Conservation (phyloP, 2,888 invertebrate species). For the Platycheirus albimanus region DNA sequence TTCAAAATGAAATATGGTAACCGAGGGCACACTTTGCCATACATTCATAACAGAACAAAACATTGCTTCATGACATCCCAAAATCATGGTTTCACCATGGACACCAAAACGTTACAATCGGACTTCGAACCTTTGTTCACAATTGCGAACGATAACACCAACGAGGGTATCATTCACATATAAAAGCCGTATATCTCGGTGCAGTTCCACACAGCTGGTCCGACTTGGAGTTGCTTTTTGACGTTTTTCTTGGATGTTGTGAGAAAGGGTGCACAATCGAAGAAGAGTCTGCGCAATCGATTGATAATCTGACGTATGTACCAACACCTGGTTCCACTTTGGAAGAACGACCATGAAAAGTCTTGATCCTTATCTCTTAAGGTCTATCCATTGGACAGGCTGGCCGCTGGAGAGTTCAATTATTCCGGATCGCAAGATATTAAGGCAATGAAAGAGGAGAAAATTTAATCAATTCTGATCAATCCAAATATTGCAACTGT, state of each 20-base stretch:
- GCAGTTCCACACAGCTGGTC: conserved; percentile 98
- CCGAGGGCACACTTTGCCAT: conserved; percentile 99
- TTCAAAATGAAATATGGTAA: conserved; percentile 99
- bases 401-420: conserved; percentile 99
- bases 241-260: conserved; percentile 93
- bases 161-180: conserved; percentile 97
- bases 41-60: conserved; percentile 91
- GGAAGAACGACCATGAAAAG: conserved; percentile 86
- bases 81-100: conserved; percentile 98
- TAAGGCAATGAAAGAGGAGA: conserved; percentile 97
- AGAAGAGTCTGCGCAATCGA: conserved; percentile 82
- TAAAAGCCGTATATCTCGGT: conserved; percentile 96
- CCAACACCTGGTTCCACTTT: conserved; percentile 79
- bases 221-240: conserved; percentile 98
- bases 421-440: conserved; percentile 99
- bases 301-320: conserved; percentile 83
- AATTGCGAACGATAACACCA: conserved; percentile 97
- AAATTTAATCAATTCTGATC: conserved; percentile 96
- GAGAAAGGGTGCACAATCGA: conserved; percentile 78
- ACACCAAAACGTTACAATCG: conserved; percentile 87
- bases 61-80: conserved; percentile 99
- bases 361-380: conserved; percentile 95
- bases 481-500: conserved; percentile 99
- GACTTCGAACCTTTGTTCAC: conserved; percentile 95
- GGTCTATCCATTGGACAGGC: conserved; percentile 99